These are phyloP conservation scores for Cosmia pyralina DNA, from an alignment of 2,888 invertebrate species.

Conservation along the genomic window DNA sequence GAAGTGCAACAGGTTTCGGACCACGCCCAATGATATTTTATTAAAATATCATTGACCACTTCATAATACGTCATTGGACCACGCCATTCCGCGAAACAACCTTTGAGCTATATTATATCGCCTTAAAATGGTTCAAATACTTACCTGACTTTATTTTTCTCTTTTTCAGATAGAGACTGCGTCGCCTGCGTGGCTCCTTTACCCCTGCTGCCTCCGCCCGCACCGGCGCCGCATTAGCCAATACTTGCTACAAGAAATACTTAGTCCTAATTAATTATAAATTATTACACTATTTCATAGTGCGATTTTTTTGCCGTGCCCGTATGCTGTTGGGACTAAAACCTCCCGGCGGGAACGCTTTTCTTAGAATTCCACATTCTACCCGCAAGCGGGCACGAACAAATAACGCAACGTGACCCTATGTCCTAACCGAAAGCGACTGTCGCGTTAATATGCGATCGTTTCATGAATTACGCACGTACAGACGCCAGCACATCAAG, in stretches of 20 bases:
- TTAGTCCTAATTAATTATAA: slow-evolving; percentile 20
- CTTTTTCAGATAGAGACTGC: slow-evolving; percentile 84
- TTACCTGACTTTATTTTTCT: slow-evolving; percentile 12
- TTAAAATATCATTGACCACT: no score
- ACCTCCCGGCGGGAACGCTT: no score
- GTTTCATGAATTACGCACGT: no score
- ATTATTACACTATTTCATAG: slow-evolving; percentile 9
- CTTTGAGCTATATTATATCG: background rate
- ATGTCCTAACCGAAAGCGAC: no score
- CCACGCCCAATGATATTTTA: no score
- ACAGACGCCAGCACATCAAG: no score
- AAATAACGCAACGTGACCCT: background rate
- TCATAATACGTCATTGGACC: no score
- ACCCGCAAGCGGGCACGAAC: background rate
- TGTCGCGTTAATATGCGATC: no score
- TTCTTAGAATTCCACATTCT: background rate
- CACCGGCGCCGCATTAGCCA: slow-evolving; percentile 84
- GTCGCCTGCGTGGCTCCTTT: slow-evolving; percentile 85
- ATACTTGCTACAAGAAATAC: slow-evolving; percentile 1
- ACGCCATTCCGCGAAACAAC: background rate
- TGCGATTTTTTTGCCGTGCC: background rate
- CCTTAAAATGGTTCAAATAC: background rate
- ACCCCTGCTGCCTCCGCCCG: slow-evolving; percentile 81
- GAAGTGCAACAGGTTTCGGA: background rate
- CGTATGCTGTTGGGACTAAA: background rate